Conservation (phyloP, 2,113 vertebrate genomes). For the Megatriorchis doriae region DNA sequence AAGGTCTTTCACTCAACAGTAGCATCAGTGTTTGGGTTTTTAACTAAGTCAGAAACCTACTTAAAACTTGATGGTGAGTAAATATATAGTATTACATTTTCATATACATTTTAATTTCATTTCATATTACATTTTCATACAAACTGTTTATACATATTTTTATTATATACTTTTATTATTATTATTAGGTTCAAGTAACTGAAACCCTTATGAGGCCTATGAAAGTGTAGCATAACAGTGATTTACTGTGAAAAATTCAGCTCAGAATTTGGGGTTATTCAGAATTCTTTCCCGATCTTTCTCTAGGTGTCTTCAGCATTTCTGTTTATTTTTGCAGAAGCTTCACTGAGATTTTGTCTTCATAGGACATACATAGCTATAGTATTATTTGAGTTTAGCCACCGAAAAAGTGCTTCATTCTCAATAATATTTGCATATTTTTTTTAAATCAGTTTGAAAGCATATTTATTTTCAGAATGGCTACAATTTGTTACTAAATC, state of each 20-base stretch:
- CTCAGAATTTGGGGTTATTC: not conserved
- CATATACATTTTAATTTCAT: not conserved
- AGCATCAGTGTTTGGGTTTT: not conserved
- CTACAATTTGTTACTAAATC: not conserved
- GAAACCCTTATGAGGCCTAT: not conserved
- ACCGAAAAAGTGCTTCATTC: not conserved
- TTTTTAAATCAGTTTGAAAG: not conserved
- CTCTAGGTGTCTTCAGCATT: not conserved
- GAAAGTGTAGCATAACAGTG: not conserved
- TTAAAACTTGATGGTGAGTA: not conserved
- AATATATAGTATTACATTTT: not conserved
- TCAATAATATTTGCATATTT: not conserved
- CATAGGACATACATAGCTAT: not conserved
- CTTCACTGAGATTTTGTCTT: not conserved
- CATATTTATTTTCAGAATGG: not conserved
- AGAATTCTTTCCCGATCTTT: not conserved
- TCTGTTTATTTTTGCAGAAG: not conserved
- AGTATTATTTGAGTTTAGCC: not conserved
- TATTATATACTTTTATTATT: not conserved
- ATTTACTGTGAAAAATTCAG: not conserved
- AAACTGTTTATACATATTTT: not conserved
- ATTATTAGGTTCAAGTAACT: not conserved
- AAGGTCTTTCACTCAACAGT: not conserved
- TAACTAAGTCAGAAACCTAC: not conserved
- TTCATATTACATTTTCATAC: not conserved